Conservation (phyloP, 2,797 vertebrate species). For the Chelon auratus region DNA sequence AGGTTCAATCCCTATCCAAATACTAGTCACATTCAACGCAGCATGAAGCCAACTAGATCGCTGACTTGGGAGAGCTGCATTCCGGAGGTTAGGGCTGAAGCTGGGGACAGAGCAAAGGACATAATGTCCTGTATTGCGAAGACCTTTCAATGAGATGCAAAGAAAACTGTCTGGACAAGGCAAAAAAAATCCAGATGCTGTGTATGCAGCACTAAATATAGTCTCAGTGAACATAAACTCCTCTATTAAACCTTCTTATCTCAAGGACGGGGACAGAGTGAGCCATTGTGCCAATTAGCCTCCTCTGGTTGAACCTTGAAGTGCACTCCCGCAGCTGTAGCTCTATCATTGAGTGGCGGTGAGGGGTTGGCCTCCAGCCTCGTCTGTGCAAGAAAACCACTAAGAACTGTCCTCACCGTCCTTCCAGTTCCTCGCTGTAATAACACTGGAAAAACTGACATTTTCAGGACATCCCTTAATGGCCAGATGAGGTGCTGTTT, state of each 20-base stretch:
- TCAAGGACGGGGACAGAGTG: constrained; percentile 82
- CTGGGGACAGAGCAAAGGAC: constrained; percentile 17
- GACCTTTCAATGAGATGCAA: constrained; percentile 9
- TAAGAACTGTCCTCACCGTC: constrained; percentile 50
- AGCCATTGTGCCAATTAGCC: constrained; percentile 78
- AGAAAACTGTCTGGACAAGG: constrained; percentile 12
- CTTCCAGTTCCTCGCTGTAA: constrained; percentile 24
- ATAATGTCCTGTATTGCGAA: constrained; percentile 38
- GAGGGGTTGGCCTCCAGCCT: constrained; percentile 68
- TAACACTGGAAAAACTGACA: constrained; percentile 21
- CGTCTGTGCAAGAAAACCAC: constrained; percentile 47
- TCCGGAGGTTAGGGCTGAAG: constrained; percentile 23
- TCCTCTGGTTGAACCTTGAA: constrained; percentile 80
- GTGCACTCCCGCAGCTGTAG: constrained; percentile 81
- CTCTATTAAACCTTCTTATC: constrained; percentile 76
- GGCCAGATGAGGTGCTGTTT: constrained; percentile 9
- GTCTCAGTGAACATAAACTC: constrained; percentile 68
- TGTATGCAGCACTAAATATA: constrained; percentile 68
- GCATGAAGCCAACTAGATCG: constrained; percentile 1
- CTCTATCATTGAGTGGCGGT: constrained; percentile 66
- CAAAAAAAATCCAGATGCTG: constrained; percentile 55
- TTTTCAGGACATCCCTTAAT: constrained; percentile 5
- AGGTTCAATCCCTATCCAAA: background rate
- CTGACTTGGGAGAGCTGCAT: constrained; percentile 11
- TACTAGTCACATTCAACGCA: background rate